These are phyloP conservation scores for Micoletzkya japonica DNA, from an alignment of 2,888 invertebrate species.

Conservation along the genomic window DNA sequence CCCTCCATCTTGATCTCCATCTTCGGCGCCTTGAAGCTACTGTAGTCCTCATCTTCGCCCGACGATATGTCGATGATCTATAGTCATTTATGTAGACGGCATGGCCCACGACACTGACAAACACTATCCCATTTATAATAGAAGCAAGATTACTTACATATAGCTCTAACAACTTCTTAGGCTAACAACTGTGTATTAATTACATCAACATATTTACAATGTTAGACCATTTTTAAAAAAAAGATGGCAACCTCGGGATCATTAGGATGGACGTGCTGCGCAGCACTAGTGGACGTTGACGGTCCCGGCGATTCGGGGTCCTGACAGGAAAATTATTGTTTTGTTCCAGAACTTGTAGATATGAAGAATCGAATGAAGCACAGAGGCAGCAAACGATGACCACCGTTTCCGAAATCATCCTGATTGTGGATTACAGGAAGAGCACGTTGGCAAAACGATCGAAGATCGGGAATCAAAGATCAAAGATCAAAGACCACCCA, in stretches of 20 bases:
- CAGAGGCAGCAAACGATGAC: neutral
- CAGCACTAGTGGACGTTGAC: too few species aligned
- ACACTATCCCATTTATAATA: neutral
- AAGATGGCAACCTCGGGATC: too few species aligned
- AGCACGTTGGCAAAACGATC: neutral
- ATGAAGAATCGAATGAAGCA: too few species aligned
- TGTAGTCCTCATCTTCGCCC: slow-evolving; percentile 15
- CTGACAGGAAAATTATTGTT: too few species aligned
- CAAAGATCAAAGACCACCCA: neutral
- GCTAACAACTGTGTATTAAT: neutral
- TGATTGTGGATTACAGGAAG: neutral
- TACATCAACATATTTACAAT: neutral
- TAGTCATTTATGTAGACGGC: slow-evolving; percentile 5
- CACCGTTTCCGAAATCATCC: neutral
- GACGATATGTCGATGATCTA: slow-evolving; percentile 21
- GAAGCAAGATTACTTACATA: neutral
- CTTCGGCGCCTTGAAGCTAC: too few species aligned
- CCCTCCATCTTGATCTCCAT: too few species aligned
- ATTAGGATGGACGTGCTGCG: too few species aligned
- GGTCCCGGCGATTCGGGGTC: too few species aligned
- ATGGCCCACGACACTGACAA: neutral
- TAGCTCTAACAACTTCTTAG: too few species aligned
- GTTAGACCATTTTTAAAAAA: too few species aligned
- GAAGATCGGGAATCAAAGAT: neutral
- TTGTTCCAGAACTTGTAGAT: too few species aligned